Evolutionary conservation across 2,888 invertebrate species (phyloP).

Genomic region (Drosophila hamatofila): DNA sequence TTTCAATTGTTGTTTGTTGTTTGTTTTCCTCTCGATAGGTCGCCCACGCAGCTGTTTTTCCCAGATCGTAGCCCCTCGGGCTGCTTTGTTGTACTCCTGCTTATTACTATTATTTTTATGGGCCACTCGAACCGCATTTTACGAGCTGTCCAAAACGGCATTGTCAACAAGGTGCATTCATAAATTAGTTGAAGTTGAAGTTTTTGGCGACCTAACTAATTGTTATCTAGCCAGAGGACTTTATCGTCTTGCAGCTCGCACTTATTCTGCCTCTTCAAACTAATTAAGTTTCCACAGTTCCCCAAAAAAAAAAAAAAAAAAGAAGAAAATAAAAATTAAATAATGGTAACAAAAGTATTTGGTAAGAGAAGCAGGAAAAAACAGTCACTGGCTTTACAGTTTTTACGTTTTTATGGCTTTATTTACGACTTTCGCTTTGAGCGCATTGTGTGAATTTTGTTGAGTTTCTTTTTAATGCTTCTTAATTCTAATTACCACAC

Average conservation of each 20-base stretch:
- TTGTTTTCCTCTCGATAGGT: constrained; percentile 2
- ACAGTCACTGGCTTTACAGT: constrained; percentile 68
- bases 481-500: constrained; percentile 79
- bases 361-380: constrained; percentile 18
- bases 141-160: constrained; percentile 71
- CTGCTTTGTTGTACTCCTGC: constrained; percentile 26
- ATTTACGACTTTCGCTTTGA: constrained; percentile 69
- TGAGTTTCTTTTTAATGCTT: constrained; percentile 72
- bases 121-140: constrained; percentile 48
- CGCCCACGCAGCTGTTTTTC: constrained; percentile 52
- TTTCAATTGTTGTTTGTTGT: constrained; percentile 1
- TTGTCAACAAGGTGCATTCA: constrained; percentile 73
- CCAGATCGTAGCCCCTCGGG: constrained; percentile 5
- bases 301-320: constrained; percentile 11
- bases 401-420: constrained; percentile 70
- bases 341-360: neutral
- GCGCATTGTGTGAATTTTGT: constrained; percentile 71
- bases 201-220: constrained; percentile 65
- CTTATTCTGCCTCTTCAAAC: constrained; percentile 44
- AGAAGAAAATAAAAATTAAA: too few species aligned
- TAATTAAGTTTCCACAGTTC: constrained; percentile 77
- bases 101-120: constrained; percentile 49
- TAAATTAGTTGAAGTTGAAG: constrained; percentile 59
- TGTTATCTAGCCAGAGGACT: constrained; percentile 64
- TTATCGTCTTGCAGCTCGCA: constrained; percentile 57